Evolutionary conservation across 1,140 invertebrate genomes (phyloP), one percentile per base, ranked within the genome.

Genomic region (Pseudomyrmex dendroicus): DNA sequence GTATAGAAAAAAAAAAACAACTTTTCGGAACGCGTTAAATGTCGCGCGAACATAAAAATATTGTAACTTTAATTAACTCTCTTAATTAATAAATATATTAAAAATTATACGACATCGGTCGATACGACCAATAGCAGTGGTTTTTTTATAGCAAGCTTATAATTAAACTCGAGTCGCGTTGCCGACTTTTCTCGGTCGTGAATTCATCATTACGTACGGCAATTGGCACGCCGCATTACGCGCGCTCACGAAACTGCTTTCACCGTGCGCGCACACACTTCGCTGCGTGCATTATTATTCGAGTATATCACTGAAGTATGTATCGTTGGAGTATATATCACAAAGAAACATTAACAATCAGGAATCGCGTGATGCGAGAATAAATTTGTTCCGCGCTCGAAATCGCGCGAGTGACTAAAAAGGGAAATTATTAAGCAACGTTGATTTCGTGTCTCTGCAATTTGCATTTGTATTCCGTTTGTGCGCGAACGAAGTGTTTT

Each of bases 241-340:
- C 20, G 35, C 35, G 35, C 35, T 82, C 64, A 48, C 48, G 17
- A 83, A 56, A 73, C 86, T 88, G 35, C 35, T 35, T 87, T 88
- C 86, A 88, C 86, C 84, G 20, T 35, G 35, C 67, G 25, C 73
- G 73, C 82, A 72, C 80, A 61, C 82, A 77, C 80, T 83, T 87
- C 54, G 83, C 83, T 52, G 64, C 46, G 67, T 61, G 22, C 72
- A 83, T 87, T 88, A 88, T 88, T 73, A 56, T 88, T 76, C 73
- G 64, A 70, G 62, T 80, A 87, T 87, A 86, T 83, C 84, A 83
- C 83, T 86, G 80, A 0, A 35, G 35, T 35, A 35, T 35, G 5
- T 35, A 35, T 35, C 35, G 35, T 5, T 35, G 35, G 4, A 35
- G 35, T 35, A 35, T 35, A 35, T 73, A 67, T 7, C 52, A 50